Conservation (phyloP, 1,140 invertebrate genomes). For the Zelostemma sp. region DNA sequence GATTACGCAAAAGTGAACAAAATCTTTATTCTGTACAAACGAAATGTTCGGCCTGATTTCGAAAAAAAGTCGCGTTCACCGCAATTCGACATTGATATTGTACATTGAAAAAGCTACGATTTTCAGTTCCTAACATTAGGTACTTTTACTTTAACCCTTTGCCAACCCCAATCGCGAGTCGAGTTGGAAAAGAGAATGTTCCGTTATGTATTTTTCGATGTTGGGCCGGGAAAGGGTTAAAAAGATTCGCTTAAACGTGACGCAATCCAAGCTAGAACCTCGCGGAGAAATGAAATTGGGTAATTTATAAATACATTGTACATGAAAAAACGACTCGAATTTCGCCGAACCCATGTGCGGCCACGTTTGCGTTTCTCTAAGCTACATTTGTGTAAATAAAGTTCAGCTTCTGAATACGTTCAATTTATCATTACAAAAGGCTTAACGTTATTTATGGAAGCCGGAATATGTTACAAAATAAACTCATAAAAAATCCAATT, state of each 20-base stretch:
- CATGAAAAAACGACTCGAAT: background rate
- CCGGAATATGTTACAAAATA: background rate
- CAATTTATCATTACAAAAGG: background rate
- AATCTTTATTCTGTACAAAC: background rate
- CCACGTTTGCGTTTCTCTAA: background rate
- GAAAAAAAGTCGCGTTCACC: background rate
- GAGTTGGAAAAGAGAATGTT: no score
- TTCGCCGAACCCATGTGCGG: background rate
- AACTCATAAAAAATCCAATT: background rate
- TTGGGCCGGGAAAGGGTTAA: no score
- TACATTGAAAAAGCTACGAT: background rate
- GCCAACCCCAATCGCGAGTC: no score
- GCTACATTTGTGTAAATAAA: conserved; percentile 4
- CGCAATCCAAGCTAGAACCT: background rate
- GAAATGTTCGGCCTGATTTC: background rate
- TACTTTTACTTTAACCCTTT: background rate
- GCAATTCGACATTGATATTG: background rate
- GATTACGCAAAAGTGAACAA: no score
- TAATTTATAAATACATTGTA: conserved; percentile 2
- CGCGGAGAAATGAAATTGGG: background rate
- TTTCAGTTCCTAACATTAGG: conserved; percentile 2
- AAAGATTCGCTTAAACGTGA: background rate
- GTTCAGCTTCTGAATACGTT: conserved; percentile 2
- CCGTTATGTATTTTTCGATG: no score
- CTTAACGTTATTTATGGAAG: conserved; percentile 1